Conservation (phyloP, 1,140 invertebrate genomes). For the Cephus cinctus region DNA sequence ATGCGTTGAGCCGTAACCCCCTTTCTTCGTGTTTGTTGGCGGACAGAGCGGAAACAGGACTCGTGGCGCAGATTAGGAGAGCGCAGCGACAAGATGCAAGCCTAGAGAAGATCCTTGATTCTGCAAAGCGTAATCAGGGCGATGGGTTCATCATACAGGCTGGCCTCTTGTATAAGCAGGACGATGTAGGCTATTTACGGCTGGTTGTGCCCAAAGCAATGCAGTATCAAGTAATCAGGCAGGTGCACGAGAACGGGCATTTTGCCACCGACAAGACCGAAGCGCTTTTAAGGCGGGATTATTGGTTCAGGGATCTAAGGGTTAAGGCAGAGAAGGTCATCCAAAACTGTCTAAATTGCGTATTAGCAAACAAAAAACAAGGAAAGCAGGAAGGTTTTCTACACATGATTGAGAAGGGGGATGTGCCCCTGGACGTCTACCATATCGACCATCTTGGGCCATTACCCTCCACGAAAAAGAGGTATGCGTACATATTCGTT, state of each 20-base stretch:
- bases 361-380: neutral
- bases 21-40: too few relatives aligned
- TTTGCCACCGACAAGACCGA: slow-evolving; percentile 31
- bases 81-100: neutral
- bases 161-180: slow-evolving; percentile 7
- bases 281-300: slow-evolving; percentile 38
- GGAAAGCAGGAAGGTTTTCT: neutral
- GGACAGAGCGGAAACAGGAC: neutral
- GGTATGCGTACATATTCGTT: too few relatives aligned
- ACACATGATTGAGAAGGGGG: too few relatives aligned
- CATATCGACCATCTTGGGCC: too few relatives aligned
- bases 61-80: neutral
- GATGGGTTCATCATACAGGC: slow-evolving; percentile 1
- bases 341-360: neutral
- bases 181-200: neutral
- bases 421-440: too few relatives aligned
- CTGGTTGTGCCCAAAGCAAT: neutral
- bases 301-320: slow-evolving; percentile 36
- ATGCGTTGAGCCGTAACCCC: too few relatives aligned
- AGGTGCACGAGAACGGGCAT: neutral
- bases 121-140: neutral
- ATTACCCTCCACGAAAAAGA: too few relatives aligned
- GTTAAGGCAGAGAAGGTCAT: neutral
- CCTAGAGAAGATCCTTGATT: neutral
- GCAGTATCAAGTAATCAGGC: neutral